phyloP scores from a whole-genome alignment of 2,113 vertebrate genomes.

The Ptilonorhynchus violaceus region DNA sequence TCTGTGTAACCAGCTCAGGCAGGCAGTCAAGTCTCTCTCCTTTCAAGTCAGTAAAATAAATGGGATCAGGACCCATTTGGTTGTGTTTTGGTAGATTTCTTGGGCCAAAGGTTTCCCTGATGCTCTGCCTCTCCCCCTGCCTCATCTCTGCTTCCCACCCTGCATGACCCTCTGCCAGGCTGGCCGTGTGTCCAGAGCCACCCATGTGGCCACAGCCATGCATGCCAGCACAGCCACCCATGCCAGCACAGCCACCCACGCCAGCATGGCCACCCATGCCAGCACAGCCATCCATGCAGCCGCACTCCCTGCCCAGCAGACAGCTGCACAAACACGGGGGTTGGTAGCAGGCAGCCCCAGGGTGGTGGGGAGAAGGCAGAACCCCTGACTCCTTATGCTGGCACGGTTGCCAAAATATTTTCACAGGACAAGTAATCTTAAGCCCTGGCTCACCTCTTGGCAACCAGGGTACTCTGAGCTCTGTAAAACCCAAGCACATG shows the following conservation, averaged over 20 bases:
- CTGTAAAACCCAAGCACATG: neutral
- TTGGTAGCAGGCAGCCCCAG: neutral
- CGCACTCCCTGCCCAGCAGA: fast-evolving
- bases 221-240: fast-evolving
- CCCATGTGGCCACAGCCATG: neutral
- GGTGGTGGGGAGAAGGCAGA: neutral
- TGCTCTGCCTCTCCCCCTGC: neutral
- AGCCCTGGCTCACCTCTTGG: neutral
- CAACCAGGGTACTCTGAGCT: neutral
- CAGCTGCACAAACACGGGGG: neutral
- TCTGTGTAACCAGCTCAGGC: neutral
- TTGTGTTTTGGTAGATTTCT: neutral
- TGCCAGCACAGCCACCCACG: neutral
- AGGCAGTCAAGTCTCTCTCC: neutral
- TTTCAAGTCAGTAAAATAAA: neutral
- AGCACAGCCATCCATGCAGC: fast-evolving
- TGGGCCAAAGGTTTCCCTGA: neutral
- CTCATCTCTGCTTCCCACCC: neutral
- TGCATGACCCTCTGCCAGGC: too few relatives aligned
- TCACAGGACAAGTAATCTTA: neutral
- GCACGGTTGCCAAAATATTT: neutral
- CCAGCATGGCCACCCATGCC: fast-evolving
- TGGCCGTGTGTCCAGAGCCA: neutral
- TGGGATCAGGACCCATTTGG: neutral
- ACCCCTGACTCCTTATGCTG: neutral